Base-by-base conservation (phyloP, 2,797 vertebrate genomes). In the Xyrichtys novacula region DNA sequence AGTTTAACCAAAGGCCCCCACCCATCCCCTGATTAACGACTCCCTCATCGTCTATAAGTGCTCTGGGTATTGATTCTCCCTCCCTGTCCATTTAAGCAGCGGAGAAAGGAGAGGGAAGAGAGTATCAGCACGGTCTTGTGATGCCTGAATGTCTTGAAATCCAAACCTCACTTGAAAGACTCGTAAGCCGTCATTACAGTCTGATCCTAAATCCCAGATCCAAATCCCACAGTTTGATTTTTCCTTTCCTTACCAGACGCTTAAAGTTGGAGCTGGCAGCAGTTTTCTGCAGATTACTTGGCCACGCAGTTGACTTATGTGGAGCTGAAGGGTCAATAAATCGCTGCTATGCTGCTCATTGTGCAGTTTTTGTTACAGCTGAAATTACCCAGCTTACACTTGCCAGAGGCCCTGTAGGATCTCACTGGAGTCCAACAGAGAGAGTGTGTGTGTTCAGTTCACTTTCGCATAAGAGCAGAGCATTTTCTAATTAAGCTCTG, bases 301-400 rank as follows among this genome's bases (percentile, higher is more conserved):
- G 69, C 59, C 19, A 39, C 50, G 52, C 40, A n/a, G 53, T 53
- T 47, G 46, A 52, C 29, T 46, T 59, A 6, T 31, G 38, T 46
- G 20, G 12, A 50, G 63, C 53, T 43, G 54, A 72, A 69, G 44
- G 34, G 61, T 83, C 67, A 61, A 72, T 80, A 75, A 79, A 80
- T 74, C 0, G 10, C 57, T 34, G 44, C 44, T 17, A 16, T 52
- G 54, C 68, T 83, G 67, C 42, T 77, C 42, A 32, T 64, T 59
- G 40, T 77, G 42, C 48, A 73, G 54, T 66, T 85, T 67, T 78
- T 60, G 25, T 73, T 76, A 61, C 57, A 69, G 65, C 44, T 57
- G 25, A 31, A 34, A 71, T 57, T 65, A 20, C 16, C 28, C 19
- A 16, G 36, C 31, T 71, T 48, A 28, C 34, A 12, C 42, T n/a